These are phyloP conservation scores for Cryptosula pallasiana DNA, from an alignment of 2,888 invertebrate species.

Conservation along the genomic window DNA sequence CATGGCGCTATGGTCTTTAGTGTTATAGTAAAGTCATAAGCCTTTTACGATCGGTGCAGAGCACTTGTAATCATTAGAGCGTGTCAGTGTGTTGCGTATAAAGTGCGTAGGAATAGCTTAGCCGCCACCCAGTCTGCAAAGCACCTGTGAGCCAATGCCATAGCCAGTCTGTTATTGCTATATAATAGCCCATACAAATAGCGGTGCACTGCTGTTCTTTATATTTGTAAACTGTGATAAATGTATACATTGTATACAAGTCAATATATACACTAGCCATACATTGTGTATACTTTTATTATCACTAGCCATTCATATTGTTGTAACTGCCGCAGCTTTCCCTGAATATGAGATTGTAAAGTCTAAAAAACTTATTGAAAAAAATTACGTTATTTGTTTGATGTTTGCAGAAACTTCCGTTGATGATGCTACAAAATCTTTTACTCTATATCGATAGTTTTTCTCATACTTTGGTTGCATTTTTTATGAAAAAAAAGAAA, in stretches of 20 bases:
- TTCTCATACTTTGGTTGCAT: too few relatives aligned
- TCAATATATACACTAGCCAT: not conserved
- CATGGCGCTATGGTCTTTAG: not conserved
- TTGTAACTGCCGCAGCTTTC: too few relatives aligned
- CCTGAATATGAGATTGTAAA: too few relatives aligned
- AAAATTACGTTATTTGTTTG: too few relatives aligned
- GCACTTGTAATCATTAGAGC: not conserved
- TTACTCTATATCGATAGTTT: too few relatives aligned
- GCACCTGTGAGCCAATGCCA: constrained; percentile 1
- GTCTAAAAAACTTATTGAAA: too few relatives aligned
- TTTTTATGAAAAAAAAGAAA: too few relatives aligned
- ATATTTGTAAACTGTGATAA: not conserved
- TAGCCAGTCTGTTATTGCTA: not conserved
- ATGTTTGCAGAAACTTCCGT: too few relatives aligned
- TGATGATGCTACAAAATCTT: too few relatives aligned
- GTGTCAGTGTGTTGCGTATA: not conserved
- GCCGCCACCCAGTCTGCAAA: constrained; percentile 7
- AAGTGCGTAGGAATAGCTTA: constrained; percentile 1
- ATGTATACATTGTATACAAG: not conserved
- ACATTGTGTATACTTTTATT: too few relatives aligned
- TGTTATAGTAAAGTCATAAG: not conserved
- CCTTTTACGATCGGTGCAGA: not conserved
- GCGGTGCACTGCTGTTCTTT: not conserved
- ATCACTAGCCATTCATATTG: too few relatives aligned
- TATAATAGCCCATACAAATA: not conserved